phyloP scores from a whole-genome alignment of 2,113 vertebrate species.

The Athene cunicularia region DNA sequence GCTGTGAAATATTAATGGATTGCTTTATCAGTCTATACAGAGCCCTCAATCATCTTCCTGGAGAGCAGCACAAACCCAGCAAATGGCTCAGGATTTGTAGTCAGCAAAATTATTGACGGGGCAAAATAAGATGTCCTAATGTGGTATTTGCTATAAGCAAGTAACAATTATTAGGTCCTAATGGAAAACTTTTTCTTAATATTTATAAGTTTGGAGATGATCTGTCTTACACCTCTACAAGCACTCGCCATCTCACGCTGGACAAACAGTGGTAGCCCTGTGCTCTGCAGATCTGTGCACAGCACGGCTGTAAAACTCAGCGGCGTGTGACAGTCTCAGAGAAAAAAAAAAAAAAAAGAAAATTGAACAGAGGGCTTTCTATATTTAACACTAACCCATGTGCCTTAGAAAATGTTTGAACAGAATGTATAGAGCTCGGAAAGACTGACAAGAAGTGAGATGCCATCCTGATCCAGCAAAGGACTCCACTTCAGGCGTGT shows the following conservation, averaged over 20 bases:
- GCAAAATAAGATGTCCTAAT: neutral
- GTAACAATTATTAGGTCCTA: neutral
- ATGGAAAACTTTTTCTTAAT: neutral
- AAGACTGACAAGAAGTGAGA: neutral
- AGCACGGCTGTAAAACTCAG: neutral
- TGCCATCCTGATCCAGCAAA: conserved; percentile 26
- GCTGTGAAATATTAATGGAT: conserved; percentile 48
- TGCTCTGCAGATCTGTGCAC: neutral
- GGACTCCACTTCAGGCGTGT: neutral
- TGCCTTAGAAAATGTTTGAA: neutral
- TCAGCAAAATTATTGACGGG: neutral
- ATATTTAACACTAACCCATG: neutral
- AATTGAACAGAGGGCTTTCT: neutral
- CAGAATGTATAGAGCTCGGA: neutral
- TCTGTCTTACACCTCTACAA: neutral
- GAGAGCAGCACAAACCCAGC: neutral
- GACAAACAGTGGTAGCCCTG: neutral
- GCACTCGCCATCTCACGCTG: neutral
- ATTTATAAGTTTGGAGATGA: neutral
- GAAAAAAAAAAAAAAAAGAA: neutral
- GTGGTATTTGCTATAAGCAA: neutral
- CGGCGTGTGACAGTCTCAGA: neutral
- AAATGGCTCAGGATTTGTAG: neutral
- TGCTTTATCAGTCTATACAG: conserved; percentile 36
- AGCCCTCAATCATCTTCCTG: conserved; percentile 27